These are phyloP conservation scores for Leptobrachium ailaonicum DNA, from an alignment of 2,113 vertebrate species.

Conservation along the genomic window DNA sequence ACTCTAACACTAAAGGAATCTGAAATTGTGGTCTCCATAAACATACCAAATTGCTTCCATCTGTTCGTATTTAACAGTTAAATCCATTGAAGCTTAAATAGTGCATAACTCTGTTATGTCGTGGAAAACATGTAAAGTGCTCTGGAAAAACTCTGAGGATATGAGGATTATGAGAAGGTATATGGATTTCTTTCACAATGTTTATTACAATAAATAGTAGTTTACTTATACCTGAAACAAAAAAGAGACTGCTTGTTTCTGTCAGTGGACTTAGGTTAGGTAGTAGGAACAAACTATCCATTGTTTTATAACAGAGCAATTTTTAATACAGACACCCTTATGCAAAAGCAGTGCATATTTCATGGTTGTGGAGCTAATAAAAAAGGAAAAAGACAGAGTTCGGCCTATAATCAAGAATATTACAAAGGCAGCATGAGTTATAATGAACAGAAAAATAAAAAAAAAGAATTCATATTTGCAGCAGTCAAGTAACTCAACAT, in stretches of 20 bases:
- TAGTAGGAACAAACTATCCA: neutral
- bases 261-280: neutral
- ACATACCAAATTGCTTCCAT: neutral
- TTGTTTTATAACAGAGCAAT: neutral
- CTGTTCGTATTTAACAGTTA: constrained; percentile 1
- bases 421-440: too few relatives aligned
- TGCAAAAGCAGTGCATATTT: too few relatives aligned
- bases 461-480: too few relatives aligned
- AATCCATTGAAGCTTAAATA: neutral
- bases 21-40: constrained; percentile 4
- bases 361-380: too few relatives aligned
- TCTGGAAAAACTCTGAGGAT: neutral
- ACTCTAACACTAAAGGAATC: neutral
- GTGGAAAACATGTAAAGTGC: neutral
- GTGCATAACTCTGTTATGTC: neutral
- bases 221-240: neutral
- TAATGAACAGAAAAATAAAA: too few relatives aligned
- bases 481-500: too few relatives aligned
- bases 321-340: neutral
- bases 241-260: neutral
- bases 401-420: too few relatives aligned
- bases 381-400: too few relatives aligned
- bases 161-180: neutral
- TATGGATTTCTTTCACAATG: neutral
- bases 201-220: neutral